Base-by-base conservation (phyloP, 1,140 invertebrate genomes). In the Chymomyza costata region DNA sequence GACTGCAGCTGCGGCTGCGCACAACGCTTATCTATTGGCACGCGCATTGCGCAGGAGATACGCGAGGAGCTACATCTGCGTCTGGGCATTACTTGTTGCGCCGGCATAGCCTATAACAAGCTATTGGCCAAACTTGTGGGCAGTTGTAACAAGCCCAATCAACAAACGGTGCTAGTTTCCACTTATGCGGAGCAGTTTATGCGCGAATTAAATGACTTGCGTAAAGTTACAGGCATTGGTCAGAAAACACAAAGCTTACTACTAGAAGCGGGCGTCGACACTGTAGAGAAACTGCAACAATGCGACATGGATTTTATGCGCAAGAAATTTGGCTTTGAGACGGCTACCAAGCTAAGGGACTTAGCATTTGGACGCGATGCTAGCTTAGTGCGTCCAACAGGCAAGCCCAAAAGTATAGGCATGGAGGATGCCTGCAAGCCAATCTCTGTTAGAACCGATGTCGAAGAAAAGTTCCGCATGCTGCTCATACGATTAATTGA, bases 41-140 rank as follows among this genome's bases (percentile, higher is more conserved):
- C 91, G 41, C 87, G 88, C 60, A 90, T 94, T 54, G 92, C 92
- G 7, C 87, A 87, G 54, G 90, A 93, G 67, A 92, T 94, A 64
- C 88, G 93, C 28, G 85, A 90, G 39, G 87, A 88, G 55, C 88
- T 95, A 37, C 87, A 87, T 46, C 86, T 89, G 50, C 89, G 92
- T 41, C 86, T 94, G 31, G 89, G 90, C 28, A 87, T 95, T 30
- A 94, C 93, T 5, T 91, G 90, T 65, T 94, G 93, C 87, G 94
- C 93, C 43, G 94, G 94, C 8, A 90, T 95, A 56, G 90, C 92
- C 25, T 91, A 94, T 60, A 96, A 95, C 81, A 96, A 96, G 86
- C 78, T 95, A 38, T 82, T 95, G 62, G 91, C 94, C 2, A 95
- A 96, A 86, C 85, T 96, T 25, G 90, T 90, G 13, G 91, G 92